Evolutionary conservation across 1,140 invertebrate species (phyloP).

Genomic region (Zaprionus tsacasi): DNA sequence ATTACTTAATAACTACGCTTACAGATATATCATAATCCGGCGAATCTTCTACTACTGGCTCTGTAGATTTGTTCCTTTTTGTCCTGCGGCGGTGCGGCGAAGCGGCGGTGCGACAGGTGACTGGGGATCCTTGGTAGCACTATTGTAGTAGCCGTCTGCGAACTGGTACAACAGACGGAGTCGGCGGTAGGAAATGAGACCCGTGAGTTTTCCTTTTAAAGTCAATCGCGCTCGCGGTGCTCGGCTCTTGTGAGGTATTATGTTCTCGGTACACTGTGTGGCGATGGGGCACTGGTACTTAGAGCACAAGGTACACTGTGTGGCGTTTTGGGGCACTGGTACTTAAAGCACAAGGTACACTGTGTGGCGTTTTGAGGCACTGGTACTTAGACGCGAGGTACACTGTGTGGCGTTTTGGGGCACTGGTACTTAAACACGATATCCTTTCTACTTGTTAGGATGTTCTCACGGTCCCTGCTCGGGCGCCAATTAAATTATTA

Average conservation of each 20-base stretch:
- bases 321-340: too few relatives aligned
- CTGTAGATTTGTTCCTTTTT: too few relatives aligned
- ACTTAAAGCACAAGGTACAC: neutral
- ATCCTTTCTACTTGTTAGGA: slow-evolving; percentile 1
- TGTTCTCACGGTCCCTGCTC: slow-evolving; percentile 4
- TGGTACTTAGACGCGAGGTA: neutral
- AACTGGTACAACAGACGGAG: neutral
- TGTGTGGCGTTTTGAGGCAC: slow-evolving; percentile 2
- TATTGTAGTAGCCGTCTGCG: neutral
- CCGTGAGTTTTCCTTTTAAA: slow-evolving; percentile 5
- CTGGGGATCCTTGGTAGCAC: too few relatives aligned
- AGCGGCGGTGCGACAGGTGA: too few relatives aligned
- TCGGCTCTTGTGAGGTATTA: neutral
- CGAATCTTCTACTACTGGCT: too few relatives aligned
- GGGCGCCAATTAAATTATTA: slow-evolving; percentile 3
- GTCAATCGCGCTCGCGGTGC: neutral
- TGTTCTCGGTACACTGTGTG: too few relatives aligned
- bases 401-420: too few relatives aligned
- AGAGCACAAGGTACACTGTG: too few relatives aligned
- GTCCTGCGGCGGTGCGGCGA: too few relatives aligned
- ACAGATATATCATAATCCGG: too few relatives aligned
- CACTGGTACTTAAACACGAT: neutral
- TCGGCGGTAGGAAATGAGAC: neutral
- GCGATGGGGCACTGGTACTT: too few relatives aligned
- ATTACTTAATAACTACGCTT: too few relatives aligned